Percentiles rank a stretch among this genome's conserved stretches.
These are phyloP conservation scores for Pagrus major DNA, from an alignment of 2,113 vertebrate species.

Conservation along the genomic window DNA sequence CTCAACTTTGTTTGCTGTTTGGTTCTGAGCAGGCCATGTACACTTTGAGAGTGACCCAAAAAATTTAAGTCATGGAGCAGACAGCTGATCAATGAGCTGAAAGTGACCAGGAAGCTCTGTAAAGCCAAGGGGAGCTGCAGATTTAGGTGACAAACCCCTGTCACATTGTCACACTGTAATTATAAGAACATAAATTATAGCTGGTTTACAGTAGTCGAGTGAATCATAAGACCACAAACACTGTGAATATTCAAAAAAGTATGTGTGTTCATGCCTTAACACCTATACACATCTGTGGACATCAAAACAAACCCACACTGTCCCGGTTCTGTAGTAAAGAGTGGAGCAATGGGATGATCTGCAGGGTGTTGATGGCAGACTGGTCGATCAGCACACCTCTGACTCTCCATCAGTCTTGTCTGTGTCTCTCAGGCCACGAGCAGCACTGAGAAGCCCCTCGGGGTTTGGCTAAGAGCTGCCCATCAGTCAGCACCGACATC, in stretches of 20 bases:
- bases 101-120: no score
- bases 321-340: neutral
- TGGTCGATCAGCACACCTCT: slow-evolving; percentile 18
- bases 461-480: slow-evolving; percentile 64
- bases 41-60: no score
- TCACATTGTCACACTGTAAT: no score
- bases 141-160: no score
- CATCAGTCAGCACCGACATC: slow-evolving; percentile 73
- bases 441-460: slow-evolving; percentile 46
- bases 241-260: neutral
- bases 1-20: no score
- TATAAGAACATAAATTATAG: no score
- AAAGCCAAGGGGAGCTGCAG: no score
- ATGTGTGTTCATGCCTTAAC: neutral
- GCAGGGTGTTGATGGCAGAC: slow-evolving; percentile 21
- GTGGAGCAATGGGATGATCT: neutral
- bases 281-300: neutral
- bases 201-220: no score
- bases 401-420: slow-evolving; percentile 56
- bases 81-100: no score
- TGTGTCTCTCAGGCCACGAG: slow-evolving; percentile 49
- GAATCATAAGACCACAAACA: no score
- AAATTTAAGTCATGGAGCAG: no score
- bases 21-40: no score
- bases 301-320: neutral